These are phyloP conservation scores for Drosophila mimetica DNA, from an alignment of 2,888 invertebrate species.

Conservation along the genomic window DNA sequence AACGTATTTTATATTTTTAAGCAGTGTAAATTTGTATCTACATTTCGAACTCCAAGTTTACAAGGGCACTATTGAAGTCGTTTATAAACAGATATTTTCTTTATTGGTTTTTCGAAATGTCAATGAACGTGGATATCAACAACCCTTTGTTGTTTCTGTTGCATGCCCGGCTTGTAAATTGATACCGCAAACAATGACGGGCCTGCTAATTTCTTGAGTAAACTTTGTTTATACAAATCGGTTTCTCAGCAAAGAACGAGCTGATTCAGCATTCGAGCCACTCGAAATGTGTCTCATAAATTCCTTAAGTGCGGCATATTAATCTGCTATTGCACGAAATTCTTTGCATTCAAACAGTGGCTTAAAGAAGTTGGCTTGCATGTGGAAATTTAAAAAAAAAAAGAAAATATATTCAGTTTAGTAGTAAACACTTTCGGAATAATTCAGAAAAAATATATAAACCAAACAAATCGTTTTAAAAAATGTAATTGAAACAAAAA, in stretches of 20 bases:
- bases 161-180: slow-evolving; percentile 50
- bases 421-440: too few species aligned
- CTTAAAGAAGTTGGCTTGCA: not conserved
- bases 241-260: slow-evolving; percentile 26
- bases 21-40: not conserved
- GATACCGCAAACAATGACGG: slow-evolving; percentile 49
- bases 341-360: not conserved
- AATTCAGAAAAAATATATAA: too few species aligned
- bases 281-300: slow-evolving; percentile 51
- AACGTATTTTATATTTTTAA: too few species aligned
- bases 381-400: not conserved
- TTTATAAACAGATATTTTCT: slow-evolving; percentile 40
- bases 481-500: too few species aligned
- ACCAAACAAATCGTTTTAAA: too few species aligned
- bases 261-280: slow-evolving; percentile 60
- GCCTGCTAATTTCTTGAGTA: slow-evolving; percentile 62
- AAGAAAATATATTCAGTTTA: too few species aligned
- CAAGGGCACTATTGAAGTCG: slow-evolving; percentile 1
- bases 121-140: slow-evolving; percentile 33
- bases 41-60: not conserved
- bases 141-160: slow-evolving; percentile 32
- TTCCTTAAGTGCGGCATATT: slow-evolving; percentile 31
- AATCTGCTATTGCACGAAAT: slow-evolving; percentile 24
- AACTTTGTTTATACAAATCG: slow-evolving; percentile 64
- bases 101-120: slow-evolving; percentile 32